Percentiles rank a stretch among this genome's conserved stretches.
These are phyloP conservation scores for Neoniphon sammara DNA, from an alignment of 2,797 vertebrate genomes.

Conservation along the genomic window DNA sequence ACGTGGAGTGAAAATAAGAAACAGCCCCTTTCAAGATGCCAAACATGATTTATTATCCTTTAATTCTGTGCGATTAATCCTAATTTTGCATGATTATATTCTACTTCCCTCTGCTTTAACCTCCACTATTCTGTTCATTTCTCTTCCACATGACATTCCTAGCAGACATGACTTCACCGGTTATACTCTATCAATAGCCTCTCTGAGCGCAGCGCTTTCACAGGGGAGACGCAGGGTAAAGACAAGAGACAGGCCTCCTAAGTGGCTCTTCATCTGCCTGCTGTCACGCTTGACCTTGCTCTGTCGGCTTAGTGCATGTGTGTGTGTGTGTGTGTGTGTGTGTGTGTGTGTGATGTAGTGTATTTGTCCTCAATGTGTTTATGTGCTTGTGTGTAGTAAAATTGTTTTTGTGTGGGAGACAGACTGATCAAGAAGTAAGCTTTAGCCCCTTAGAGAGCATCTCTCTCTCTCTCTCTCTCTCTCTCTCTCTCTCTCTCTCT, in stretches of 20 bases:
- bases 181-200: constrained; percentile 68
- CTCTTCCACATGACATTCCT: constrained; percentile 55
- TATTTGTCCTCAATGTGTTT: constrained; percentile 17
- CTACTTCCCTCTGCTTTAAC: constrained; percentile 36
- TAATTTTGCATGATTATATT: constrained; percentile 46
- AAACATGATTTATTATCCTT: constrained; percentile 31
- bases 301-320: constrained; percentile 57
- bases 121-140: constrained; percentile 40
- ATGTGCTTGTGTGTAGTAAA: neutral
- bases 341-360: neutral
- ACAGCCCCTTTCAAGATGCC: constrained; percentile 27
- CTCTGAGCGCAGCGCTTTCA: constrained; percentile 51
- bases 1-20: constrained; percentile 3
- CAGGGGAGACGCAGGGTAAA: constrained; percentile 53
- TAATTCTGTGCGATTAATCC: constrained; percentile 51
- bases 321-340: constrained; percentile 20
- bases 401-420: neutral
- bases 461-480: neutral
- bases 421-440: neutral
- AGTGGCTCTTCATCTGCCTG: constrained; percentile 74
- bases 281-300: constrained; percentile 75
- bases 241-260: constrained; percentile 67
- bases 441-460: neutral
- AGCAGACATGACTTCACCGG: constrained; percentile 64
- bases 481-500: too few species aligned